phyloP scores from a whole-genome alignment of 2,113 vertebrate genomes.

The Gorsachius goisagi region DNA sequence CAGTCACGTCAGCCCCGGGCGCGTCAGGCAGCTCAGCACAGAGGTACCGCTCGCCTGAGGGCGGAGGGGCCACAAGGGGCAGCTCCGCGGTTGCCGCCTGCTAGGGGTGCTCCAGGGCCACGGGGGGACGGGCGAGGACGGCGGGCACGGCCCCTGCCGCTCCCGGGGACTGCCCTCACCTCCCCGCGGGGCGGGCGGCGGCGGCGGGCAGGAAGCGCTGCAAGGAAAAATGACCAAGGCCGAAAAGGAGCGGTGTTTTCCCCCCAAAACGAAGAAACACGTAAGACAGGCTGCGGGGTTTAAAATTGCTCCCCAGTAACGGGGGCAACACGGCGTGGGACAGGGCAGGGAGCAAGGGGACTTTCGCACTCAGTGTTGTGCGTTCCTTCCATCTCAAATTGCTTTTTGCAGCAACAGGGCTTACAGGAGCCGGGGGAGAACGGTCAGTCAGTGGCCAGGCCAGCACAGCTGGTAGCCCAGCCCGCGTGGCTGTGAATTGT shows the following conservation, averaged over 20 bases:
- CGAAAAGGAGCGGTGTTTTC: accelerated
- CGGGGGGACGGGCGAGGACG: accelerated
- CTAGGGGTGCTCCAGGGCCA: accelerated
- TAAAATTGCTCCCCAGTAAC: accelerated
- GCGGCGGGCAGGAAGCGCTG: accelerated
- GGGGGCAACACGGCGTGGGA: too few relatives aligned
- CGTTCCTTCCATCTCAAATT: accelerated
- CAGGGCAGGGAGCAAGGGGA: too few relatives aligned
- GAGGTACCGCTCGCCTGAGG: neutral
- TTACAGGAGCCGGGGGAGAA: accelerated
- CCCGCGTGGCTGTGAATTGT: too few relatives aligned
- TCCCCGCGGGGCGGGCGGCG: neutral
- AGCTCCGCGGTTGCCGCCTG: neutral
- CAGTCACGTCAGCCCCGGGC: accelerated
- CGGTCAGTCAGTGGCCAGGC: accelerated
- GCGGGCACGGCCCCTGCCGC: neutral
- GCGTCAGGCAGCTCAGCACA: accelerated
- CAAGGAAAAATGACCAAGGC: too few relatives aligned
- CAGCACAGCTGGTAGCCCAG: accelerated
- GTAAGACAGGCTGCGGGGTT: accelerated
- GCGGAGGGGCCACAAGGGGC: neutral
- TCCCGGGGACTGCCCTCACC: too few relatives aligned
- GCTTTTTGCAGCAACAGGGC: too few relatives aligned
- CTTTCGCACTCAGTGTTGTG: accelerated
- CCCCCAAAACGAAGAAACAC: neutral